These are phyloP conservation scores for Micropterix aruncella DNA, from an alignment of 2,888 invertebrate species.

Conservation along the genomic window DNA sequence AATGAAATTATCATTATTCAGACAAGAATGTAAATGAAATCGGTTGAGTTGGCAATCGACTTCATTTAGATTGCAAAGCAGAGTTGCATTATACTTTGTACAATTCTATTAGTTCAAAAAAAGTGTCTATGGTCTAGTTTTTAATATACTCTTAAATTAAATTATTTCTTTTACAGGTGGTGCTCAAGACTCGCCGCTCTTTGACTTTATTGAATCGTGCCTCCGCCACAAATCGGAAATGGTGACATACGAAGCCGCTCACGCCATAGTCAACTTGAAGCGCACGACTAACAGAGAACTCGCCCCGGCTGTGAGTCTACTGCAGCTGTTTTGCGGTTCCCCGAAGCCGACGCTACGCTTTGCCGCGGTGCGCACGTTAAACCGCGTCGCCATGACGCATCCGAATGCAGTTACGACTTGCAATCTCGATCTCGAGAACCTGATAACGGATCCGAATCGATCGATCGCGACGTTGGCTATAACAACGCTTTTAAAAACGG, in stretches of 20 bases:
- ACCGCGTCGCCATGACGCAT: slow-evolving; percentile 91
- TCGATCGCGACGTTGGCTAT: slow-evolving; percentile 98
- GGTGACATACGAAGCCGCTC: slow-evolving; percentile 98
- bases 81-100: too few relatives aligned
- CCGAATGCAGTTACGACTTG: slow-evolving; percentile 96
- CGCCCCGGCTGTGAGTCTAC: slow-evolving; percentile 87
- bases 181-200: slow-evolving; percentile 53
- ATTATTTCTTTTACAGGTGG: slow-evolving; percentile 16
- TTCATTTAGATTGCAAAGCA: too few relatives aligned
- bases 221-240: slow-evolving; percentile 96
- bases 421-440: slow-evolving; percentile 92
- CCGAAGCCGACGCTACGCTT: slow-evolving; percentile 90
- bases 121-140: too few relatives aligned
- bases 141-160: too few relatives aligned
- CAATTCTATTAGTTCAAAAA: too few relatives aligned
- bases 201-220: slow-evolving; percentile 88
- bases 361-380: slow-evolving; percentile 95
- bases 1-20: too few relatives aligned
- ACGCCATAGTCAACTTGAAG: slow-evolving; percentile 87
- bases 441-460: slow-evolving; percentile 95
- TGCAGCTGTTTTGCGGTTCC: slow-evolving; percentile 96
- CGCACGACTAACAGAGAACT: slow-evolving; percentile 75
- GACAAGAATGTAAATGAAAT: too few relatives aligned
- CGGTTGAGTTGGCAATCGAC: too few relatives aligned
- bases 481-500: slow-evolving; percentile 94